Evolutionary conservation across 2,113 vertebrate genomes (phyloP).

Genomic region (Thamnaconus septentrionalis): DNA sequence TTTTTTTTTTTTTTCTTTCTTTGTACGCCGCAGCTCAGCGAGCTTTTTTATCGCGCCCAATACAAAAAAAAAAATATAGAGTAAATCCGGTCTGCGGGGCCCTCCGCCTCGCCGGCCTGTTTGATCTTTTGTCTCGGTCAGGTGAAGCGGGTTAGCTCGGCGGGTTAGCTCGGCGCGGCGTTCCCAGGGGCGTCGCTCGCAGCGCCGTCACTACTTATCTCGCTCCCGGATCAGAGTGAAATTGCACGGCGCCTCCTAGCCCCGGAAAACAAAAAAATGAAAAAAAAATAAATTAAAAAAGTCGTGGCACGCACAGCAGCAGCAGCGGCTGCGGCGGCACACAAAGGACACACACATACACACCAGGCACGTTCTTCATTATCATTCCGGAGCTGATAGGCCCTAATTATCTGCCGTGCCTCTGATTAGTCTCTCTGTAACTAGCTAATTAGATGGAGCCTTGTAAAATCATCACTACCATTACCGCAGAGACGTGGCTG

Average conservation of each 20-base stretch:
- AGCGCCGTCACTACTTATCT: constrained; percentile 17
- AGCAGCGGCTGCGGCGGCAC: too few species aligned
- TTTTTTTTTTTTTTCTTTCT: too few species aligned
- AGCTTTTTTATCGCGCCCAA: too few species aligned
- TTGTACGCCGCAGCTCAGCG: too few species aligned
- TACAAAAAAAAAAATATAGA: too few species aligned
- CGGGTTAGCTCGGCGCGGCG: constrained; percentile 18
- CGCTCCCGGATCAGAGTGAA: constrained; percentile 32
- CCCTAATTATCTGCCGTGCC: constrained; percentile 74
- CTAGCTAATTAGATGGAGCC: constrained; percentile 75
- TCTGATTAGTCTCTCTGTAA: constrained; percentile 76
- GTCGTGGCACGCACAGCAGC: too few species aligned
- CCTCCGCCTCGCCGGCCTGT: constrained; percentile 20
- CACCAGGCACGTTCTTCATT: constrained; percentile 60
- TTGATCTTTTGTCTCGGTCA: constrained; percentile 50
- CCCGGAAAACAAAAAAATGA: too few species aligned
- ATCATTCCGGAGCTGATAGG: constrained; percentile 70
- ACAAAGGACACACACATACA: constrained; percentile 3
- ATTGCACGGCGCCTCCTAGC: neutral
- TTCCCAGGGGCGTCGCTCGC: constrained; percentile 34
- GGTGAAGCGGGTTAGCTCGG: constrained; percentile 33
- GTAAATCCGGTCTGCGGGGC: constrained; percentile 29
- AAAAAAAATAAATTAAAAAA: too few species aligned
- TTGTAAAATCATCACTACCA: constrained; percentile 72
- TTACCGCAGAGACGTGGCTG: constrained; percentile 67